These are phyloP conservation scores for Drosophila persimilis DNA, from an alignment of 1,140 invertebrate genomes.

Conservation along the genomic window DNA sequence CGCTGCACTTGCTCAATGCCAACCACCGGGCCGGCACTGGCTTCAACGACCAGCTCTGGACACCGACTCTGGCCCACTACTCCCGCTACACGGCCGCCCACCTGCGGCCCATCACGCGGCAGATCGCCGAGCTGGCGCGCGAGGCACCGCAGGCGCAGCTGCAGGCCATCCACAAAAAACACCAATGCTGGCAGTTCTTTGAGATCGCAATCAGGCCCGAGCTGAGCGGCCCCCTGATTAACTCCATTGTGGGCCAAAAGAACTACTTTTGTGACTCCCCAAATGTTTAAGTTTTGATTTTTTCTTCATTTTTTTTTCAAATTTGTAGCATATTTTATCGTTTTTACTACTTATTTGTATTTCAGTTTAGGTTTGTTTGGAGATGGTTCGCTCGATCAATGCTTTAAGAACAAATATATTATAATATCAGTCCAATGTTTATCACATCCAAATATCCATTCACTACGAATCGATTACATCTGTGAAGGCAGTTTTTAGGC, in stretches of 20 bases:
- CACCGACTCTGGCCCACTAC: slow-evolving; percentile 86
- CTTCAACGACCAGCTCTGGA: slow-evolving; percentile 84
- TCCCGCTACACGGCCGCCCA: slow-evolving; percentile 86
- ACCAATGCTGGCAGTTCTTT: slow-evolving; percentile 85
- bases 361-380: slow-evolving; percentile 23
- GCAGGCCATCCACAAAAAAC: slow-evolving; percentile 87
- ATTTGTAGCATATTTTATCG: too few species aligned
- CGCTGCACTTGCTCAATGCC: slow-evolving; percentile 84
- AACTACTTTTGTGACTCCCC: slow-evolving; percentile 27
- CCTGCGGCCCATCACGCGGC: slow-evolving; percentile 85
- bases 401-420: slow-evolving; percentile 26
- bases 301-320: slow-evolving; percentile 60
- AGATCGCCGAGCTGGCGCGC: slow-evolving; percentile 85
- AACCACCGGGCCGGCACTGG: slow-evolving; percentile 76
- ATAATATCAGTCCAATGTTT: too few species aligned
- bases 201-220: slow-evolving; percentile 86
- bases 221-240: slow-evolving; percentile 83
- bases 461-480: too few species aligned
- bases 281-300: slow-evolving; percentile 64
- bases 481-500: too few species aligned
- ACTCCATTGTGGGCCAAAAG: slow-evolving; percentile 65
- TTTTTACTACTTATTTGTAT: too few species aligned
- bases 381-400: slow-evolving; percentile 18
- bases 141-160: slow-evolving; percentile 85
- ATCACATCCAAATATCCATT: too few species aligned